Percentiles rank a stretch among this genome's conserved stretches.
Conservation (phyloP, 1,140 invertebrate genomes). For the Apis cerana region DNA sequence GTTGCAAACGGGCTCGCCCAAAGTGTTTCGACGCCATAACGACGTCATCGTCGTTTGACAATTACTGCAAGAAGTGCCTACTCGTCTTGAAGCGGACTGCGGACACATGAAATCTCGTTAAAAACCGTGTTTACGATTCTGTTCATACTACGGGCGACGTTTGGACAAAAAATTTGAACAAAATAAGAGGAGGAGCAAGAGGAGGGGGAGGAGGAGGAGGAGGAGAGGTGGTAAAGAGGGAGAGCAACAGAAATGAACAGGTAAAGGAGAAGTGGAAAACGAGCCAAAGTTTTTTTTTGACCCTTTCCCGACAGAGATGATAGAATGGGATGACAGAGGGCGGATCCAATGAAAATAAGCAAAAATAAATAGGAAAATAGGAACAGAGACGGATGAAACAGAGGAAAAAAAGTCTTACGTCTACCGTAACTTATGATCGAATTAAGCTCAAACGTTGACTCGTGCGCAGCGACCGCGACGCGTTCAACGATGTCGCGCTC, state of each 20-base stretch:
- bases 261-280: too few relatives aligned
- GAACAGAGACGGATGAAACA: neutral
- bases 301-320: neutral
- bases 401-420: slow-evolving; percentile 1
- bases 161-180: neutral
- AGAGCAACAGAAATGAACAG: too few relatives aligned
- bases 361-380: too few relatives aligned
- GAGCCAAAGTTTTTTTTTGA: too few relatives aligned
- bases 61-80: slow-evolving; percentile 94
- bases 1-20: slow-evolving; percentile 95
- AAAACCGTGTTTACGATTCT: neutral
- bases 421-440: slow-evolving; percentile 30
- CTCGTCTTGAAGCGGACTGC: slow-evolving; percentile 85
- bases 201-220: too few relatives aligned
- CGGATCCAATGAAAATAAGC: neutral
- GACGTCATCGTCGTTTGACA: slow-evolving; percentile 91
- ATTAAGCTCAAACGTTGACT: slow-evolving; percentile 22
- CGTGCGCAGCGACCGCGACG: neutral
- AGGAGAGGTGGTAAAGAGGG: neutral
- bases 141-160: too few relatives aligned
- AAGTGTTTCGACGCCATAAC: slow-evolving; percentile 92
- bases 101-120: slow-evolving; percentile 56
- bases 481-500: neutral
- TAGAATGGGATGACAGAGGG: neutral
- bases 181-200: neutral